Conservation (phyloP, 2,888 invertebrate genomes). For the Acronicta alni region DNA sequence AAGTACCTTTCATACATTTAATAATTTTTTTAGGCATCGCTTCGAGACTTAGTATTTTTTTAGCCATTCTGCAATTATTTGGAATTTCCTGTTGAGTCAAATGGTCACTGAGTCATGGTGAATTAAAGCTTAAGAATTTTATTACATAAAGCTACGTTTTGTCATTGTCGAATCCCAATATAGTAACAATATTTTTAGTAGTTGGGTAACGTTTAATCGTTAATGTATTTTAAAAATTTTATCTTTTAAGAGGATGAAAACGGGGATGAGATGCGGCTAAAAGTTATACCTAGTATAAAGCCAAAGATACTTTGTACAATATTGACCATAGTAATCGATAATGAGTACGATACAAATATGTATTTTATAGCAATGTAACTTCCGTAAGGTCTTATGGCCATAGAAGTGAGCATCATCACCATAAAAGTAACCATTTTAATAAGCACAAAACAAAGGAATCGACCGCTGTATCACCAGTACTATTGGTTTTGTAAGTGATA, state of each 20-base stretch:
- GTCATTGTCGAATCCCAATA: neutral
- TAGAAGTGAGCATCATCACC: slow-evolving; percentile 43
- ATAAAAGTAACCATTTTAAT: slow-evolving; percentile 51
- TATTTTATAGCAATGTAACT: slow-evolving; percentile 40
- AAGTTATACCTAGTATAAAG: too few relatives aligned
- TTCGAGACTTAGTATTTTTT: slow-evolving; percentile 1
- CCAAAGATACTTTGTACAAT: too few relatives aligned
- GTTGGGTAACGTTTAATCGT: too few relatives aligned
- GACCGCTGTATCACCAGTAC: slow-evolving; percentile 42
- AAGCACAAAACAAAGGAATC: slow-evolving; percentile 52
- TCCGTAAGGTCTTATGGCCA: slow-evolving; percentile 46
- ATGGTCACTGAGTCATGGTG: slow-evolving; percentile 27
- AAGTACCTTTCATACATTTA: slow-evolving; percentile 35
- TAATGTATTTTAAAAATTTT: too few relatives aligned
- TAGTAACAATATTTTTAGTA: too few relatives aligned
- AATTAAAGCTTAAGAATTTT: slow-evolving; percentile 9
- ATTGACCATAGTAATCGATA: slow-evolving; percentile 37
- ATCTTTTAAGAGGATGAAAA: too few relatives aligned
- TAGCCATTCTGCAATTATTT: slow-evolving; percentile 12
- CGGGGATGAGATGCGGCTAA: too few relatives aligned
- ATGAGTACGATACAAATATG: slow-evolving; percentile 47
- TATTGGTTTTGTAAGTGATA: slow-evolving; percentile 5
- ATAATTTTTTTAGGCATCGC: neutral
- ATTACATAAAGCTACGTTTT: neutral
- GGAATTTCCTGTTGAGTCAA: slow-evolving; percentile 49